Percentiles rank a stretch among this genome's conserved stretches.
These are phyloP conservation scores for Formica selysi DNA, from an alignment of 1,140 invertebrate species.

Conservation along the genomic window DNA sequence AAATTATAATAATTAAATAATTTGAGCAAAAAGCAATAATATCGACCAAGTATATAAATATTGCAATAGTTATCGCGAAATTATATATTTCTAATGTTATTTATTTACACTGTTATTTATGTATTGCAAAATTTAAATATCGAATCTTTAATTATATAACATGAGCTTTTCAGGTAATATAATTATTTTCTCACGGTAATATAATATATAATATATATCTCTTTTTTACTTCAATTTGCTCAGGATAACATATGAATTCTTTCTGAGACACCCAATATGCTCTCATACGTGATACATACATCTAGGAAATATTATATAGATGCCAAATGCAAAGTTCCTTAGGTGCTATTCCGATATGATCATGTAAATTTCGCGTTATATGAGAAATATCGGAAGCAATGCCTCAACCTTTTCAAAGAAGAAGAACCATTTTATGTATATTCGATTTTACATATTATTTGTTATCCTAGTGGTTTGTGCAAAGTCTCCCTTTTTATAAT, in stretches of 20 bases:
- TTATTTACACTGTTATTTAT: background rate
- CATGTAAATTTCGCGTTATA: slow-evolving; percentile 28
- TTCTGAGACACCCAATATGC: background rate
- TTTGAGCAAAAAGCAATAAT: background rate
- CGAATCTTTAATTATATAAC: background rate
- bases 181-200: too few relatives aligned
- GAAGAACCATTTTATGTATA: background rate
- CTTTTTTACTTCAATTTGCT: background rate
- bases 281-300: background rate
- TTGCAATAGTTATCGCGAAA: too few relatives aligned
- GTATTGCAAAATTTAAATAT: background rate
- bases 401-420: slow-evolving; percentile 7
- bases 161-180: too few relatives aligned
- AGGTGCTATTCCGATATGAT: background rate
- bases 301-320: slow-evolving; percentile 22
- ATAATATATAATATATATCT: background rate
- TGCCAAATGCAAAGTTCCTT: slow-evolving; percentile 10
- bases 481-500: slow-evolving; percentile 1
- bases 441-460: slow-evolving; percentile 2
- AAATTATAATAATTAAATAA: background rate
- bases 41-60: too few relatives aligned
- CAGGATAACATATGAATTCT: background rate
- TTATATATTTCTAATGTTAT: background rate
- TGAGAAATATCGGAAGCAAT: slow-evolving; percentile 25
- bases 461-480: background rate